phyloP scores from a whole-genome alignment of 2,113 vertebrate species.

The Trichechus manatus region DNA sequence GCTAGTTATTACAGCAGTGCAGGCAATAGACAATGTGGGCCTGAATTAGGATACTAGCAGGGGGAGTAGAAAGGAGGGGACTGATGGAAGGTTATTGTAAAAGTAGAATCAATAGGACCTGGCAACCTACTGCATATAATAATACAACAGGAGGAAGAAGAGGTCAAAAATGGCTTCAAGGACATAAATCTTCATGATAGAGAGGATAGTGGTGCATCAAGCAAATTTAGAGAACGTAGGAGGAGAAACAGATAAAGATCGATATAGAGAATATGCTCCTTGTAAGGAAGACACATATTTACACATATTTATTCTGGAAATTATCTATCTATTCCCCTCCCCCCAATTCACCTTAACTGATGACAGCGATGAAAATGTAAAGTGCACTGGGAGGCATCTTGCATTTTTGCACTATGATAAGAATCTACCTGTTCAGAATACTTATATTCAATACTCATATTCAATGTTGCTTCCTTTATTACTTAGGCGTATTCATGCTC shows the following conservation, averaged over 20 bases:
- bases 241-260: constrained; percentile 21
- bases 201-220: not conserved
- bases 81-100: not conserved
- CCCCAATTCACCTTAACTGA: not conserved
- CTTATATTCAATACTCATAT: too few relatives aligned
- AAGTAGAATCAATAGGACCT: not conserved
- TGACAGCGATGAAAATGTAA: not conserved
- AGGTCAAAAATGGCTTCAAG: not conserved
- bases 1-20: not conserved
- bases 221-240: constrained; percentile 14
- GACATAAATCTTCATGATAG: not conserved
- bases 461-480: not conserved
- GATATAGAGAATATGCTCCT: constrained; percentile 7
- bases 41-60: not conserved
- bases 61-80: not conserved
- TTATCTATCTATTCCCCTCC: not conserved
- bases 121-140: not conserved
- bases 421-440: not conserved
- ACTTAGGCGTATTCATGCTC: not conserved
- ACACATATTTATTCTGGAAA: not conserved
- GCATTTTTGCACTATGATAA: not conserved
- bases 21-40: not conserved
- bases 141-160: not conserved
- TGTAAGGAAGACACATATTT: constrained; percentile 51
- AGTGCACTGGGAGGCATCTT: not conserved